phyloP scores from a whole-genome alignment of 2,888 invertebrate species.

The Epistrophe eligans region DNA sequence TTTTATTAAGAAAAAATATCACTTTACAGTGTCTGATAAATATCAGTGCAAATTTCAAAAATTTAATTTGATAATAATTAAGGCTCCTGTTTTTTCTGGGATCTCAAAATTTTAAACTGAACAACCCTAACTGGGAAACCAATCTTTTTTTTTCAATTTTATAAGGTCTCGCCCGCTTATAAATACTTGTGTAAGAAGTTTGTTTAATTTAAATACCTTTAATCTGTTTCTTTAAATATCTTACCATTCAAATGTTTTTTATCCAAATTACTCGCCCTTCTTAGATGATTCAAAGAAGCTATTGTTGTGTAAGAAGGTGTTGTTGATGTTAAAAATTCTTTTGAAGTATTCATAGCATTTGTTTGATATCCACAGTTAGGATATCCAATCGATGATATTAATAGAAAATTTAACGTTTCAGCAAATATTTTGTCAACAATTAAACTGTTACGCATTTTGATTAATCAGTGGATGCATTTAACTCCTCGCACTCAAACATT shows the following conservation, averaged over 20 bases:
- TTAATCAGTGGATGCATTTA: slow-evolving; percentile 76
- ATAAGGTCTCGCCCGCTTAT: too few species aligned
- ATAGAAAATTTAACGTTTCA: slow-evolving; percentile 78
- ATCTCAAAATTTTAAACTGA: too few species aligned
- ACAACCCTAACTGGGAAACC: too few species aligned
- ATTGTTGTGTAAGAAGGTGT: slow-evolving; percentile 64
- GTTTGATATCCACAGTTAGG: slow-evolving; percentile 77
- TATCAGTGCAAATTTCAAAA: too few species aligned
- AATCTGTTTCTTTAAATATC: not conserved
- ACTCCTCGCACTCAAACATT: slow-evolving; percentile 70
- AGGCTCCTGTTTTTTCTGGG: too few species aligned
- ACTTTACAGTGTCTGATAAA: too few species aligned
- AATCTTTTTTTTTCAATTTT: too few species aligned
- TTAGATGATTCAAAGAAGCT: slow-evolving; percentile 41
- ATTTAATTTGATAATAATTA: too few species aligned
- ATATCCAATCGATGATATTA: slow-evolving; percentile 78
- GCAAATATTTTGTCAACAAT: slow-evolving; percentile 78
- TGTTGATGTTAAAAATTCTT: slow-evolving; percentile 51
- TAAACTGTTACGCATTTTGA: slow-evolving; percentile 79
- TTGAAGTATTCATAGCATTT: slow-evolving; percentile 73
- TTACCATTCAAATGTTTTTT: slow-evolving; percentile 60
- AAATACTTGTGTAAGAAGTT: too few species aligned
- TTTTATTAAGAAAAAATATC: too few species aligned
- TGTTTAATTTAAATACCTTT: too few species aligned
- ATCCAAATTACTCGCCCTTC: slow-evolving; percentile 52